Evolutionary conservation across 2,113 vertebrate genomes (phyloP).

Genomic region (Nannobrachium achirus): DNA sequence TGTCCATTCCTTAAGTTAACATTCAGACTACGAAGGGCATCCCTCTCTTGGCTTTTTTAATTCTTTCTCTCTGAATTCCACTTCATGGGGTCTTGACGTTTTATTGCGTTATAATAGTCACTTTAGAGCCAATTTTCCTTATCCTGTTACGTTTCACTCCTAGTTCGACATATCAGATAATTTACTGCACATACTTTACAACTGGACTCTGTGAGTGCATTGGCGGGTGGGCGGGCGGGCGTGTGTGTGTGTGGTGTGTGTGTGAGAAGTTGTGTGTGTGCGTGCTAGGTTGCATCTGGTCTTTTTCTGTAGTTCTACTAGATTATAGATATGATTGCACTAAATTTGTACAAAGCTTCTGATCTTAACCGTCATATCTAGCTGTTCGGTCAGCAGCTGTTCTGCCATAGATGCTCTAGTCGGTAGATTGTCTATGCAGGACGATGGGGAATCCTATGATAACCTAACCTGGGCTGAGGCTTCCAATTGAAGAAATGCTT

Average conservation of each 20-base stretch:
- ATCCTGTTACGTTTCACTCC: slow-evolving; percentile 48
- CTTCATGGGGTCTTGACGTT: slow-evolving; percentile 31
- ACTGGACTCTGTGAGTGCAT: slow-evolving; percentile 49
- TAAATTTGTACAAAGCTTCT: slow-evolving; percentile 64
- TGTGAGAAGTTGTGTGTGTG: too few relatives aligned
- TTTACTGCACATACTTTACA: slow-evolving; percentile 44
- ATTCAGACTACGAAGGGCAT: too few relatives aligned
- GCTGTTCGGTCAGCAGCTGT: slow-evolving; percentile 20
- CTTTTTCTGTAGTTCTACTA: slow-evolving; percentile 41
- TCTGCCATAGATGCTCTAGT: slow-evolving; percentile 25
- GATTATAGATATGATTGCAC: slow-evolving; percentile 63
- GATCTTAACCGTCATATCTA: slow-evolving; percentile 10
- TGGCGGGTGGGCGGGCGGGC: neutral
- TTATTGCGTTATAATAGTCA: neutral
- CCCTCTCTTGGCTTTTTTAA: neutral
- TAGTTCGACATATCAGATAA: slow-evolving; percentile 52
- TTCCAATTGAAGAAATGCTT: slow-evolving; percentile 20
- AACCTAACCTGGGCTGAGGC: slow-evolving; percentile 54
- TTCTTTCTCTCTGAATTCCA: neutral
- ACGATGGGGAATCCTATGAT: slow-evolving; percentile 51
- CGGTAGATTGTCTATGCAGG: neutral
- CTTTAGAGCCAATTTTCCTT: slow-evolving; percentile 17
- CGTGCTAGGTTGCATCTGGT: slow-evolving; percentile 29
- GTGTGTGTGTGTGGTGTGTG: too few relatives aligned
- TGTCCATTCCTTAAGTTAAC: too few relatives aligned